Conservation (phyloP, 2,888 invertebrate genomes). For the Dimorphilus gyrociliatus region DNA sequence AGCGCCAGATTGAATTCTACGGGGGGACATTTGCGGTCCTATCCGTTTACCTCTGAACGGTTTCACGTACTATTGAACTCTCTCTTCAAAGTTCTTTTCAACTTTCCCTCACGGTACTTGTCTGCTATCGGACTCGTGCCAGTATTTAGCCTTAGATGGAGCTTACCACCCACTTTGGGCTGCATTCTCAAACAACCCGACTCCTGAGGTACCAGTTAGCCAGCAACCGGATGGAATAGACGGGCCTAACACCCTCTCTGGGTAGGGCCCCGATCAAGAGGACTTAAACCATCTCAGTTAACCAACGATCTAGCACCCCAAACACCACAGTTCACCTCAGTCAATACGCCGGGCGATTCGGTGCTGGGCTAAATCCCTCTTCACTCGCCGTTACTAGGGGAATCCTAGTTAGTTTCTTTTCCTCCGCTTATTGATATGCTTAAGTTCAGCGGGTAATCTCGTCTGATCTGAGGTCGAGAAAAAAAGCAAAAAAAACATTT, state of each 20-base stretch:
- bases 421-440: conserved; percentile 55
- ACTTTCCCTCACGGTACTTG: conserved; percentile 54
- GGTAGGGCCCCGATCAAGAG: conserved; percentile 30
- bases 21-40: conserved; percentile 5
- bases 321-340: conserved; percentile 44
- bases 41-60: conserved; percentile 18
- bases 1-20: no score
- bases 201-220: conserved; percentile 36
- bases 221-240: conserved; percentile 15
- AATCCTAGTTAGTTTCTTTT: conserved; percentile 53
- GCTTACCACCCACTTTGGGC: no score
- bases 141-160: conserved; percentile 46
- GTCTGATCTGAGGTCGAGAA: no score
- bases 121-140: conserved; percentile 50
- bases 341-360: no score
- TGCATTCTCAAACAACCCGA: conserved; percentile 49
- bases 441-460: no score
- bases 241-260: conserved; percentile 38
- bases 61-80: conserved; percentile 47
- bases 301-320: no score
- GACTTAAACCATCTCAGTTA: no score
- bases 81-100: conserved; percentile 48
- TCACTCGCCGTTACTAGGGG: conserved; percentile 50
- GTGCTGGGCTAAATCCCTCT: conserved; percentile 45
- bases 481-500: no score